Conservation (phyloP, 2,797 vertebrate species). For the Sphenodon punctatus region DNA sequence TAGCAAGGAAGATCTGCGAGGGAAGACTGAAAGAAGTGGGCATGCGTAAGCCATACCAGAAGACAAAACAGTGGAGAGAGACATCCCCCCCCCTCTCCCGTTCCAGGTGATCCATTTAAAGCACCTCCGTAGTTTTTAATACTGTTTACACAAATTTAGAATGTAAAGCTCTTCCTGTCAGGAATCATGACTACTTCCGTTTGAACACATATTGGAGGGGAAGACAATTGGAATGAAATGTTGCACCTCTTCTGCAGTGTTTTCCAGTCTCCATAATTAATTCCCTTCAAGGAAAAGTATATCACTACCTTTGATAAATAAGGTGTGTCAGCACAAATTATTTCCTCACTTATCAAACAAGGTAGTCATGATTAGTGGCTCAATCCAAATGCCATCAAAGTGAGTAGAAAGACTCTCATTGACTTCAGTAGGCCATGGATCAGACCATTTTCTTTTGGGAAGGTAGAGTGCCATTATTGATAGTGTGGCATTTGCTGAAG, state of each 20-base stretch:
- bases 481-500: neutral
- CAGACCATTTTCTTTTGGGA: neutral
- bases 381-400: neutral
- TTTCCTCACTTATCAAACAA: too few species aligned
- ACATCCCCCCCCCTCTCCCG: too few species aligned
- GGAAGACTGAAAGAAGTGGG: too few species aligned
- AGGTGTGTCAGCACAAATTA: too few species aligned
- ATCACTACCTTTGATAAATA: too few species aligned
- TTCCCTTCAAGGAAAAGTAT: too few species aligned
- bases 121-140: neutral
- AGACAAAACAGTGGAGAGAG: too few species aligned
- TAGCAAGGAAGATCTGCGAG: too few species aligned
- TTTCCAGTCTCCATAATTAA: neutral
- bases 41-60: too few species aligned
- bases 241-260: neutral
- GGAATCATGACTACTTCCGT: neutral
- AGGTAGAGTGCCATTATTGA: neutral
- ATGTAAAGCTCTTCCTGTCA: neutral
- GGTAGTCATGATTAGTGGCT: neutral
- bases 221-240: neutral
- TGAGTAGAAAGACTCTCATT: neutral
- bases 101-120: neutral
- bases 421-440: neutral
- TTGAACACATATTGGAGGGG: neutral
- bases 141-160: neutral